Percentiles rank a stretch among this genome's conserved stretches.
These are phyloP conservation scores for Caenorhabditis sp. DNA, from an alignment of 2,888 invertebrate species.

Conservation along the genomic window DNA sequence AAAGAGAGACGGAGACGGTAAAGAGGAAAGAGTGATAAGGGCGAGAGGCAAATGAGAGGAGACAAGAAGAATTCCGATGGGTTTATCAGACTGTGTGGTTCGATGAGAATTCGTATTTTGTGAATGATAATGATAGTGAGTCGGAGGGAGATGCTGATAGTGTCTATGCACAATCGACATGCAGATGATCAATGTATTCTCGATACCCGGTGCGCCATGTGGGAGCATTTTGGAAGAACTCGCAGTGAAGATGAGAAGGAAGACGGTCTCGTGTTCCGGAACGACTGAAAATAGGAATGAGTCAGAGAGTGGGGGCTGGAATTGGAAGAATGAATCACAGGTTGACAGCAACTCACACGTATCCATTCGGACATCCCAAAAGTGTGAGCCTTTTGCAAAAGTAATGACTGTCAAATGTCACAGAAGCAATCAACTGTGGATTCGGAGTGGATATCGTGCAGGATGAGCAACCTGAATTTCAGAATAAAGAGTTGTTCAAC, in stretches of 20 bases:
- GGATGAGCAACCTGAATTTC: conserved; percentile 30
- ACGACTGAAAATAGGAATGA: conserved; percentile 14
- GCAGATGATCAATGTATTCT: conserved; percentile 19
- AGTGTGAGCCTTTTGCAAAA: conserved; percentile 35
- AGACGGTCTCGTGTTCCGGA: conserved; percentile 26
- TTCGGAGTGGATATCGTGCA: conserved; percentile 17
- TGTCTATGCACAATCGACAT: conserved; percentile 2
- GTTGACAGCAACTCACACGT: conserved; percentile 15
- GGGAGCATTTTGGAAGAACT: not conserved
- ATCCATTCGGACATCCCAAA: conserved; percentile 32
- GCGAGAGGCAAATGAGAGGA: not conserved
- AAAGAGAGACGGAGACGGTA: conserved; percentile 39
- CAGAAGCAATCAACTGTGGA: conserved; percentile 21
- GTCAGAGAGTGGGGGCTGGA: not conserved
- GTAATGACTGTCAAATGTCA: conserved; percentile 11
- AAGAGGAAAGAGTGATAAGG: conserved; percentile 5
- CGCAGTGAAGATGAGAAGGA: conserved; percentile 8
- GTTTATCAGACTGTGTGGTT: conserved; percentile 58
- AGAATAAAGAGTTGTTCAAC: no score
- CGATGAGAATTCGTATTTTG: conserved; percentile 15
- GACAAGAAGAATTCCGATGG: conserved; percentile 13
- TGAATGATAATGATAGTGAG: conserved; percentile 18
- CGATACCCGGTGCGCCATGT: conserved; percentile 21
- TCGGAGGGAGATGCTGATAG: not conserved
- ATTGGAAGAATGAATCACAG: not conserved